A percentile compares a stretch with the other conserved stretches of the same genome.
Conservation (phyloP, 2,888 invertebrate species). For the Pyrocoelia pectoralis region DNA sequence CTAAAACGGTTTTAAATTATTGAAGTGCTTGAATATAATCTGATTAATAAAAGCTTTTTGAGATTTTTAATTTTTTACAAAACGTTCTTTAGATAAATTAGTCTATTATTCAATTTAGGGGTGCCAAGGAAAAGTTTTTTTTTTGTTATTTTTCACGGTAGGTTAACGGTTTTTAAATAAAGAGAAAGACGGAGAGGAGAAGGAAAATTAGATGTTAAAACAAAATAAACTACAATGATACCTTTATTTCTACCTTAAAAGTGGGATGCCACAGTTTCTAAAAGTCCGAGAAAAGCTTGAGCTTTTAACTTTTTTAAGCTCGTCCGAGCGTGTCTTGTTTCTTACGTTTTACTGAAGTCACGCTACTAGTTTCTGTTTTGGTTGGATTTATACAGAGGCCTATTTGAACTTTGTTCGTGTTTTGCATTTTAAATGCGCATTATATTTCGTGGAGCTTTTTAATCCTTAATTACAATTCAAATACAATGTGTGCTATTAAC, state of each 20-base stretch:
- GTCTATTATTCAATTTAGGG: background rate
- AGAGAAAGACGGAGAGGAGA: conserved; percentile 1
- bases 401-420: background rate
- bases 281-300: conserved; percentile 27
- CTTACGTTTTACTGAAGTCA: conserved; percentile 37
- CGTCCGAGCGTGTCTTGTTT: conserved; percentile 35
- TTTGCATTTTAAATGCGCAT: background rate
- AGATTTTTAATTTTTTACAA: conserved; percentile 19
- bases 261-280: conserved; percentile 15
- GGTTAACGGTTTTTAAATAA: background rate
- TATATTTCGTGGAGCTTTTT: too few relatives aligned
- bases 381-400: conserved; percentile 16
- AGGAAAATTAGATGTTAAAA: conserved; percentile 12
- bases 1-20: background rate
- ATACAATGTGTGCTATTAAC: too few relatives aligned
- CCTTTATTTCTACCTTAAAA: conserved; percentile 19
- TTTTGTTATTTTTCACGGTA: background rate
- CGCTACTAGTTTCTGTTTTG: conserved; percentile 29
- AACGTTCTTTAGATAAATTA: background rate
- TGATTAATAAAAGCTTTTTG: conserved; percentile 27
- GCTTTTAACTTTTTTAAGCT: conserved; percentile 46
- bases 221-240: conserved; percentile 14
- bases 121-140: too few relatives aligned
- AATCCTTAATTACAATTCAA: too few relatives aligned
- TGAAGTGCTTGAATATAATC: conserved; percentile 14